These are phyloP conservation scores for Stenurella melanura DNA, from an alignment of 2,888 invertebrate species.

Conservation along the genomic window DNA sequence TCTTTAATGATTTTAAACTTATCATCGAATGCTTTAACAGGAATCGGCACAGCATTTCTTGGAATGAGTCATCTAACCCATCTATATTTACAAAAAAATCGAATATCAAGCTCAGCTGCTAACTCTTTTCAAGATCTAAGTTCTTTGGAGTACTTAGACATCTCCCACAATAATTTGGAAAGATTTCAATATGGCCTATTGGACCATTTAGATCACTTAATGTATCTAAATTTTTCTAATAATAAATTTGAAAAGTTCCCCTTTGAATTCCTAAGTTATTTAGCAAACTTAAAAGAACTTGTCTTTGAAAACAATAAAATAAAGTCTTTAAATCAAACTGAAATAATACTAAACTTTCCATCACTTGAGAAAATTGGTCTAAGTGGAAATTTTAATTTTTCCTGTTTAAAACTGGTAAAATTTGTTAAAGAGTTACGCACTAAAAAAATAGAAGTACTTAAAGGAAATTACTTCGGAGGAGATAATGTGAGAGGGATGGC, in stretches of 20 bases:
- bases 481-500: constrained; percentile 34
- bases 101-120: not conserved
- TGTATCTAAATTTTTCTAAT: constrained; percentile 29
- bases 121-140: constrained; percentile 1
- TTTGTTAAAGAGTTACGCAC: not conserved
- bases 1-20: too few relatives aligned
- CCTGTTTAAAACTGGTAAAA: not conserved
- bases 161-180: constrained; percentile 19
- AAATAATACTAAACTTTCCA: constrained; percentile 2
- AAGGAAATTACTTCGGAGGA: not conserved
- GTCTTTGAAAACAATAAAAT: constrained; percentile 24
- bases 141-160: constrained; percentile 28
- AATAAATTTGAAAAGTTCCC: constrained; percentile 19
- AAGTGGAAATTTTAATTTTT: not conserved
- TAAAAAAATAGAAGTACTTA: constrained; percentile 7
- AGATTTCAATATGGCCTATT: constrained; percentile 22
- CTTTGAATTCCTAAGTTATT: constrained; percentile 2
- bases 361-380: constrained; percentile 1
- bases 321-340: not conserved
- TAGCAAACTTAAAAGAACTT: constrained; percentile 15
- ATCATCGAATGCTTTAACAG: too few relatives aligned
- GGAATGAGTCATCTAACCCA: constrained; percentile 13
- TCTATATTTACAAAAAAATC: constrained; percentile 23
- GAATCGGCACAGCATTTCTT: too few relatives aligned
- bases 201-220: not conserved